Evolutionary conservation across 1,140 invertebrate genomes (phyloP).

Genomic region (Drosophila persimilis): DNA sequence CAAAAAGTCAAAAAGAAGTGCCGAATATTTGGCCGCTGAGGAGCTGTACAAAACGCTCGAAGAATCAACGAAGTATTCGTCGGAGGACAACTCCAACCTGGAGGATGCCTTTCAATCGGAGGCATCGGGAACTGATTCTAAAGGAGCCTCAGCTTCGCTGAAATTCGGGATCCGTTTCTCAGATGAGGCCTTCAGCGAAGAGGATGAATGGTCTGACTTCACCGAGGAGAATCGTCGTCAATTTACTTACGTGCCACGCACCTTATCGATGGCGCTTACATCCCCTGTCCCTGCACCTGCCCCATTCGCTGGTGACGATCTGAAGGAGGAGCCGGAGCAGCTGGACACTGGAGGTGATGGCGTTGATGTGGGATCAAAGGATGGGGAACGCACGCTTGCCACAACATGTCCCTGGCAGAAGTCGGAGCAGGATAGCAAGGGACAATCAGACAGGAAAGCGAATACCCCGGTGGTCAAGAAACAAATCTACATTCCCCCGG

Average conservation of each 20-base stretch:
- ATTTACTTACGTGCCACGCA: slow-evolving; percentile 24
- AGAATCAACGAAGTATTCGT: slow-evolving; percentile 38
- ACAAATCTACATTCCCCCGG: slow-evolving; percentile 58
- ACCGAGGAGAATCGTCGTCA: slow-evolving; percentile 57
- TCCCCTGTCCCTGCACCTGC: neutral
- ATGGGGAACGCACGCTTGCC: slow-evolving; percentile 7
- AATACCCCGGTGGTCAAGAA: slow-evolving; percentile 8
- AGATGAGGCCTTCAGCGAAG: slow-evolving; percentile 26
- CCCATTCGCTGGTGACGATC: slow-evolving; percentile 1
- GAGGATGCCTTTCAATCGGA: neutral
- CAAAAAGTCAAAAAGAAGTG: slow-evolving; percentile 56
- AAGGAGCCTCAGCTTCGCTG: slow-evolving; percentile 1
- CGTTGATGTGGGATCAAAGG: slow-evolving; percentile 33
- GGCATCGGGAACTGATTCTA: neutral
- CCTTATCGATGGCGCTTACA: slow-evolving; percentile 12
- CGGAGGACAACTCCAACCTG: slow-evolving; percentile 1
- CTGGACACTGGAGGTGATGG: slow-evolving; percentile 57
- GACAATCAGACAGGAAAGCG: neutral
- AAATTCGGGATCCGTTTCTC: slow-evolving; percentile 45
- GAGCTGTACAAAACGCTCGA: slow-evolving; percentile 68
- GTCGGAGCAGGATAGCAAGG: slow-evolving; percentile 3
- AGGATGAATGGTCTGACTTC: slow-evolving; percentile 64
- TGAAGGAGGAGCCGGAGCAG: slow-evolving; percentile 14
- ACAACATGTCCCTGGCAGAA: slow-evolving; percentile 54
- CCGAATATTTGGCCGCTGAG: slow-evolving; percentile 61